Base-by-base conservation (phyloP, 2,113 vertebrate genomes). In the Cathartes aura region DNA sequence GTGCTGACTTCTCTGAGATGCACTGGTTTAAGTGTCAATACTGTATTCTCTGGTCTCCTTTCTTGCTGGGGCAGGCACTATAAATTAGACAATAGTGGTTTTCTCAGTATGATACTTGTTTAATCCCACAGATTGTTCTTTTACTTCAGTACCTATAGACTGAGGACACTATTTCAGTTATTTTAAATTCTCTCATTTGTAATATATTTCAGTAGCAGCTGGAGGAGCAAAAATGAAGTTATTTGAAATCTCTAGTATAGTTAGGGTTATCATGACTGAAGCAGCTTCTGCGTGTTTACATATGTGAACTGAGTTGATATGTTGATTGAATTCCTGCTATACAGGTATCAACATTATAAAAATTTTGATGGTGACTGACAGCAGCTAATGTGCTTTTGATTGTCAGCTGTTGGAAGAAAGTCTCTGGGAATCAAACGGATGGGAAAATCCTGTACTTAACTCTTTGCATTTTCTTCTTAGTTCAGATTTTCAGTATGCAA, bases 311-410 rank as follows among this genome's bases (percentile, higher is more conserved):
- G 40, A 85, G 45, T 66, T 88, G 62, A 76, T 85, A 66, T 50
- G 53, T 94, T 94, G 48, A 70, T 85, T 32, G 40, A 91, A 90
- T 89, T 89, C 72, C 83, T 91, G 30, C 45, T 68, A n/a, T 68
- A 66, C 29, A 67, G 74, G 30, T 82, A 93, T 29, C 78, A 91
- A 59, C 38, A 40, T 43, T 80, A 73, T 58, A 87, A 92, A 92
- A 94, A 91, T 82, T 64, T 14, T 80, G 56, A 53, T 53, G 34
- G 8, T 89, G 89, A 87, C 53, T 93, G 94, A 87, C 84, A 94
- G 89, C 40, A 95, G 50, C 15, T 88, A 87, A 95, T 75, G 78
- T 76, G 73, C 7, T 87, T 96, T 88, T 85, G 81, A 96, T 76
- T 93, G 83, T 95, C 87, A 94, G 81, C 16, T 90, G 27, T 87